Evolutionary conservation across 2,113 vertebrate genomes (phyloP), one percentile per base, ranked within the genome.

Genomic region (Aspiorhynchus laticeps): DNA sequence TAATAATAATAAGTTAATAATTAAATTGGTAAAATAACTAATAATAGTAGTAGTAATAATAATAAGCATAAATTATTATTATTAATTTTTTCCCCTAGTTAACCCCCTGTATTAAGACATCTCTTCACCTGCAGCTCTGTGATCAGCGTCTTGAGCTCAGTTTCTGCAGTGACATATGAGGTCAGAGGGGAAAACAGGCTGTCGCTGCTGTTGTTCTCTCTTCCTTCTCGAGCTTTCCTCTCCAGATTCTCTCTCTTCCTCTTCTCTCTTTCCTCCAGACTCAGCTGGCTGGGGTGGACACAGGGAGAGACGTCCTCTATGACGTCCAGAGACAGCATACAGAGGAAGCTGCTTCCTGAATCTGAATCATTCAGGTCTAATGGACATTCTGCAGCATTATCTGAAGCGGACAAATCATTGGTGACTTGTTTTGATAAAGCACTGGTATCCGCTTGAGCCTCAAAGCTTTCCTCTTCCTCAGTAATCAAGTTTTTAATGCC

Each of bases 121-220:
- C 2, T 38, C 26, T 92, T 95, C 88, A 99, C 98, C 97, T 99
- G 93, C 80, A 99, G 92, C 89, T 97, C 97, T 76, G 91, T 63
- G 93, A 99, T 95, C 87, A 99, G 95, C 80, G 97, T 96, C 85
- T 61, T 63, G 6, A 99, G 96, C 85, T 99, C 96, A 0, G 98
- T 99, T 91, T 98, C 95, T 14, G 97, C 95, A 1, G 97, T 99
- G 86, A 99, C 94, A 76, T 95, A 95, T 19, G 96, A 98, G 0
- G 97, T 99, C 87, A 99, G 84, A 7, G 98, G 96, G 48, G 94
- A 96, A 91, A 97, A 99, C 83, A 97, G 85, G 89, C 88, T 93
- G 5, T 90, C 90, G 82, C 95, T 91, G 51, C 71, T 94, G 1
- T 90, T 90, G 19, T 88, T 90, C 10, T 90, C 73, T 19, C 43